A percentile compares a stretch with the other conserved stretches of the same genome.
phyloP scores from a whole-genome alignment of 2,888 invertebrate species.

The Oasisia sp. region DNA sequence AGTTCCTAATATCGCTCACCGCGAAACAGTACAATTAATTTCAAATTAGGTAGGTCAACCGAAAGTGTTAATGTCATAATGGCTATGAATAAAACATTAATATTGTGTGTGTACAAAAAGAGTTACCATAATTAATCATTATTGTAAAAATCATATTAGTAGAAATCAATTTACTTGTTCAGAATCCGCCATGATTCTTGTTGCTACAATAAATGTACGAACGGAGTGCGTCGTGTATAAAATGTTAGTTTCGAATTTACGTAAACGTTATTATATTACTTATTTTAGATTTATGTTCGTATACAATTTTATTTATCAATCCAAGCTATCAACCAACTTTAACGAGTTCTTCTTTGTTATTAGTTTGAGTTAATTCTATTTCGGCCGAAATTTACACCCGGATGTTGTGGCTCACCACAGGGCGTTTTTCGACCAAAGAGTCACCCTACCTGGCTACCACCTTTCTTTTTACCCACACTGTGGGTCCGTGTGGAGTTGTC shows the following conservation, averaged over 20 bases:
- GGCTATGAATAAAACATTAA: background rate
- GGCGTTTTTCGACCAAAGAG: too few species aligned
- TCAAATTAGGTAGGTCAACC: background rate
- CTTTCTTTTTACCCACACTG: too few species aligned
- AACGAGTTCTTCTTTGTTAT: background rate
- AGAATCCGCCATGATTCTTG: slow-evolving; percentile 17
- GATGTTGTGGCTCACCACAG: too few species aligned
- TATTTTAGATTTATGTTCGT: background rate
- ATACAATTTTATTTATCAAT: background rate
- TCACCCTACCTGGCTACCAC: too few species aligned
- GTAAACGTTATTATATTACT: background rate
- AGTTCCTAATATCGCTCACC: background rate
- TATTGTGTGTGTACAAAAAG: background rate
- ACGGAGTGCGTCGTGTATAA: background rate
- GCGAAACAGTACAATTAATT: background rate
- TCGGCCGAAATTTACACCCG: too few species aligned
- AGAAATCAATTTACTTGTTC: slow-evolving; percentile 6
- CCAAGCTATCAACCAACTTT: background rate
- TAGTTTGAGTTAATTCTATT: too few species aligned
- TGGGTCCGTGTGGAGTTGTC: too few species aligned
- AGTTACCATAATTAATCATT: background rate
- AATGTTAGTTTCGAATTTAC: background rate
- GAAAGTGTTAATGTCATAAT: background rate
- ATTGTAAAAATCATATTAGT: background rate
- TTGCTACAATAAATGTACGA: background rate